Conservation (phyloP, 2,888 invertebrate genomes). For the Chironomus tentans region DNA sequence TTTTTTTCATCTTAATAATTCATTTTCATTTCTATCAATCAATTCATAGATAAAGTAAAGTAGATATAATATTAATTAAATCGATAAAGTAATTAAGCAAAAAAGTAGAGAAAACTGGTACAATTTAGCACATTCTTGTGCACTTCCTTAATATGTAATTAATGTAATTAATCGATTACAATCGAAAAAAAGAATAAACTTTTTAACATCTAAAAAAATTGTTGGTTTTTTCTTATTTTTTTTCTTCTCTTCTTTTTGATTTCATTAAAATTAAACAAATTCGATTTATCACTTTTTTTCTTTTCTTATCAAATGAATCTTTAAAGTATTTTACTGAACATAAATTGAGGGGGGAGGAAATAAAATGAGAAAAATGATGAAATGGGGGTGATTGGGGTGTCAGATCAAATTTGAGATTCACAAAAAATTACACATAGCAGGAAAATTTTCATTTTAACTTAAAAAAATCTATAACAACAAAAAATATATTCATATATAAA, state of each 20-base stretch:
- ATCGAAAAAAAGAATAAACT: background rate
- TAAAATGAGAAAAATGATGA: no score
- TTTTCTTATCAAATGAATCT: background rate
- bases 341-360: background rate
- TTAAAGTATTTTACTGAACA: background rate
- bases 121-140: background rate
- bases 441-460: background rate
- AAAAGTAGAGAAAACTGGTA: constrained; percentile 7
- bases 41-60: background rate
- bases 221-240: background rate
- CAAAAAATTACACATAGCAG: background rate
- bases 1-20: background rate
- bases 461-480: constrained; percentile 20
- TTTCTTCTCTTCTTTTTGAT: background rate
- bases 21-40: background rate
- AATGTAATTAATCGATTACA: background rate
- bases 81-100: background rate
- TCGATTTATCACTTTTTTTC: constrained; percentile 25
- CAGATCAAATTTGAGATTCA: constrained; percentile 22
- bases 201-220: constrained; percentile 20
- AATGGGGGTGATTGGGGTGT: background rate
- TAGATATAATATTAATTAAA: background rate
- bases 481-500: background rate
- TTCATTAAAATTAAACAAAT: constrained; percentile 26
- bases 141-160: background rate